phyloP scores from a whole-genome alignment of 1,140 invertebrate genomes.

The Ceratina australensis region DNA sequence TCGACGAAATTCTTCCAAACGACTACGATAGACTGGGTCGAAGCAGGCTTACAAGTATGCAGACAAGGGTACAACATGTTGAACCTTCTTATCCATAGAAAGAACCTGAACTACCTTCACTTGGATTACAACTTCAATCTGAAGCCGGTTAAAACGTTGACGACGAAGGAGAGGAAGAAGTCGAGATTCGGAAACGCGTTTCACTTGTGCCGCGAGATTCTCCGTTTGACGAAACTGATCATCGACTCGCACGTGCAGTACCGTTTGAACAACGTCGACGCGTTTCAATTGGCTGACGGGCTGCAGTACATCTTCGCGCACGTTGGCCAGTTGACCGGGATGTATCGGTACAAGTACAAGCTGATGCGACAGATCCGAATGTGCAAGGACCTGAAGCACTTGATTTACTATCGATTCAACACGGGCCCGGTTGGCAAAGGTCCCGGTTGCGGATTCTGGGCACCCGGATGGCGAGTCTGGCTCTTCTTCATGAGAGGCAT shows the following conservation, averaged over 20 bases:
- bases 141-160: conserved; percentile 99
- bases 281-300: conserved; percentile 98
- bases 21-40: conserved; percentile 99
- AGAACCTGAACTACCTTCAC: conserved; percentile 99
- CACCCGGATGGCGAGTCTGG: conserved; percentile 99
- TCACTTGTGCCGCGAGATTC: conserved; percentile 98
- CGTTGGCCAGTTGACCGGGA: conserved; percentile 99
- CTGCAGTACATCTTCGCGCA: conserved; percentile 99
- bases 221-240: conserved; percentile 97
- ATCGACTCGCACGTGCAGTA: conserved; percentile 99
- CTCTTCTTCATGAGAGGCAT: conserved; percentile 99
- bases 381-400: conserved; percentile 99
- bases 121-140: conserved; percentile 99
- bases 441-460: conserved; percentile 99
- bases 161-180: conserved; percentile 99
- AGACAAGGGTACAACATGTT: conserved; percentile 99
- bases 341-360: conserved; percentile 99
- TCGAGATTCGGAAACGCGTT: conserved; percentile 99
- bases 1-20: conserved; percentile 99
- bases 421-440: conserved; percentile 99
- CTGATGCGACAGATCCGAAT: conserved; percentile 99
- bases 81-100: conserved; percentile 98
- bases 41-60: conserved; percentile 98
- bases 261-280: conserved; percentile 99
- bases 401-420: conserved; percentile 99